A percentile compares a stretch with the other conserved stretches of the same genome.
Conservation (phyloP, 2,113 vertebrate genomes). For the Heterotis niloticus region DNA sequence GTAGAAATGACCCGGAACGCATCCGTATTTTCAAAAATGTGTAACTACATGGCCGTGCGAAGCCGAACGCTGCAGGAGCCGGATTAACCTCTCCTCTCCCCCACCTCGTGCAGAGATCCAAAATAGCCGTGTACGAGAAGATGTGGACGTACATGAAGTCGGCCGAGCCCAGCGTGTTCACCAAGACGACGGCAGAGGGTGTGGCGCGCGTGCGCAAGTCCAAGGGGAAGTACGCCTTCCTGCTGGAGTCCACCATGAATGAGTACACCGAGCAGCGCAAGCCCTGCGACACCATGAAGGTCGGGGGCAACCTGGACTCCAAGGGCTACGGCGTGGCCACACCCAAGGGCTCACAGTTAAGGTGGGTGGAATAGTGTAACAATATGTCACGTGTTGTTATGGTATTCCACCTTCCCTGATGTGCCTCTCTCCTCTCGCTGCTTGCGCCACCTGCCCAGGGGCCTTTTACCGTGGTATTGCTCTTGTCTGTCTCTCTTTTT, state of each 20-base stretch:
- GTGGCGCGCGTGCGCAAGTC: constrained; percentile 96
- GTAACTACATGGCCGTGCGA: not conserved
- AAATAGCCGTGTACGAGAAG: constrained; percentile 99
- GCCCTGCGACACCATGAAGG: constrained; percentile 99
- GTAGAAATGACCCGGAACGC: too few species aligned
- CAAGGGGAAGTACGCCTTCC: constrained; percentile 98
- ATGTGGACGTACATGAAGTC: constrained; percentile 99
- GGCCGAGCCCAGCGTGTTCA: constrained; percentile 94
- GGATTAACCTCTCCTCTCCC: constrained; percentile 9
- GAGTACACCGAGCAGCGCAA: constrained; percentile 99
- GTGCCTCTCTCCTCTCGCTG: constrained; percentile 68
- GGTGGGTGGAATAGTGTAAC: constrained; percentile 99
- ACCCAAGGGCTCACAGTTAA: constrained; percentile 99
- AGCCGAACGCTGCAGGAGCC: not conserved
- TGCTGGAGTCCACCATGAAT: constrained; percentile 99
- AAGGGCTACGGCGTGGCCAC: constrained; percentile 98
- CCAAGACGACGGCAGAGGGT: constrained; percentile 93
- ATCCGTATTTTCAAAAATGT: too few species aligned
- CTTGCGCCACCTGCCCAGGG: constrained; percentile 24
- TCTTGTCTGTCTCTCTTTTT: constrained; percentile 68
- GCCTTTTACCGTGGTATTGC: constrained; percentile 66
- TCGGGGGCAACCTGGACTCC: constrained; percentile 99
- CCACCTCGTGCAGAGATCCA: constrained; percentile 77
- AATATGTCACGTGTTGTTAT: constrained; percentile 95
- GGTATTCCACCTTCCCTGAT: constrained; percentile 99